These are phyloP conservation scores for Brachyptera putata DNA, from an alignment of 2,888 invertebrate species.

Conservation along the genomic window DNA sequence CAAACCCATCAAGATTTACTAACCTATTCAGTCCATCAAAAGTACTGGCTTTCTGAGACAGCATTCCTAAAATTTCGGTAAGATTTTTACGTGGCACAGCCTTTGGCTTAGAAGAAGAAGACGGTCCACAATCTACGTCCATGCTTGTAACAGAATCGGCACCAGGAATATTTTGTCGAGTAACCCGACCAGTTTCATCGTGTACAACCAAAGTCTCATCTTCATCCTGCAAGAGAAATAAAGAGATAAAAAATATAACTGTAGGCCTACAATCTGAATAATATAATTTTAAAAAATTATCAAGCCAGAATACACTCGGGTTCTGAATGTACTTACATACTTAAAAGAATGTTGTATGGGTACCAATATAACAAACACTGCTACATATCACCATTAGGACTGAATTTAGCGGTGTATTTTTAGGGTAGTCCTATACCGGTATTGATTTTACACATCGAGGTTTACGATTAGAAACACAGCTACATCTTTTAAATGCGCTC, in stretches of 20 bases:
- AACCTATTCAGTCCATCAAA: neutral
- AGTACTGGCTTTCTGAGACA: slow-evolving; percentile 1
- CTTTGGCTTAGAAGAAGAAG: neutral
- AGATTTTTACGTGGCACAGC: slow-evolving; percentile 13
- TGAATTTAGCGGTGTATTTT: too few relatives aligned
- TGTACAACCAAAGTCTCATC: slow-evolving; percentile 5
- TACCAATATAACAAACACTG: too few relatives aligned
- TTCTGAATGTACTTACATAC: too few relatives aligned
- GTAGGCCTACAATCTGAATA: neutral
- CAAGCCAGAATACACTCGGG: neutral
- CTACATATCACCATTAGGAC: too few relatives aligned
- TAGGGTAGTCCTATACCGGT: neutral
- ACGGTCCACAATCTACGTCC: neutral
- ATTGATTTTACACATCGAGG: too few relatives aligned
- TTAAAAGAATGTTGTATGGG: too few relatives aligned
- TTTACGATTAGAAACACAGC: too few relatives aligned
- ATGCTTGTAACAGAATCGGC: neutral
- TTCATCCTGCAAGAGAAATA: neutral
- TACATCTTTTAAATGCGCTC: too few relatives aligned
- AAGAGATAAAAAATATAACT: neutral
- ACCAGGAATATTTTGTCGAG: neutral
- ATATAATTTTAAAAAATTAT: neutral
- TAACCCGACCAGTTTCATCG: neutral
- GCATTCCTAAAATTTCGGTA: slow-evolving; percentile 2
- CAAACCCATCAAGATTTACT: neutral